Evolutionary conservation across 2,888 invertebrate species (phyloP), one percentile per base, ranked within the genome.

Genomic region (Volucella inanis): DNA sequence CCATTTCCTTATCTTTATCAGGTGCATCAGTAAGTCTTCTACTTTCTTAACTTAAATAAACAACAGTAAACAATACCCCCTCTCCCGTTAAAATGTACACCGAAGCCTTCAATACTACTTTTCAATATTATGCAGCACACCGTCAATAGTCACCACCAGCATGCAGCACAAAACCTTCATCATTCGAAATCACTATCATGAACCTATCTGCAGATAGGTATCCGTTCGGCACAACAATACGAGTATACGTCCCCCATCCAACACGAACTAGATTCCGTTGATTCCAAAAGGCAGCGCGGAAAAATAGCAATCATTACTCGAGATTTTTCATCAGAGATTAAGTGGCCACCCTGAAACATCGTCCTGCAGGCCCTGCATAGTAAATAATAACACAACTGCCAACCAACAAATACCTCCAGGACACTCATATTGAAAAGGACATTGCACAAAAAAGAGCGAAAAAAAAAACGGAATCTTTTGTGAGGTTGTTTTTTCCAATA

Each of bases 251-350:
- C 4, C 31, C 6, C 31, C 14, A 8, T 64, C 41, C 59, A 54
- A 39, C 10, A 31, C 55, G 14, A 38, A 45, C 14, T 39, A 45
- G 57, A 67, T 54, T 31, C 31, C 31, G 55, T 39, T 47, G 47
- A 18, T 70, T 70, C 49, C 47, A n/a, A 39, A 83, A 83, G 72
- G 54, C 72, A 67, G 71, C 70, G 80, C 80, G 67, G 84, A 80
- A 84, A 84, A 84, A 84, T 84, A 75, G 84, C 85, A 85, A 81
- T 85, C 85, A 85, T 77, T 81, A 81, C 76, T 77, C 57, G 67
- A 81, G 85, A 85, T 85, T 85, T 85, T 85, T 81, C 85, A 85
- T 85, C 76, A 81, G 68, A 85, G 85, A 85, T 85, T 81, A 81
- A 77, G 85, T 80, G 67, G 76, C 76, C 57, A 12, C 43, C 59